Evolutionary conservation across 2,113 vertebrate genomes (phyloP).

Genomic region (Gavialis gangeticus): DNA sequence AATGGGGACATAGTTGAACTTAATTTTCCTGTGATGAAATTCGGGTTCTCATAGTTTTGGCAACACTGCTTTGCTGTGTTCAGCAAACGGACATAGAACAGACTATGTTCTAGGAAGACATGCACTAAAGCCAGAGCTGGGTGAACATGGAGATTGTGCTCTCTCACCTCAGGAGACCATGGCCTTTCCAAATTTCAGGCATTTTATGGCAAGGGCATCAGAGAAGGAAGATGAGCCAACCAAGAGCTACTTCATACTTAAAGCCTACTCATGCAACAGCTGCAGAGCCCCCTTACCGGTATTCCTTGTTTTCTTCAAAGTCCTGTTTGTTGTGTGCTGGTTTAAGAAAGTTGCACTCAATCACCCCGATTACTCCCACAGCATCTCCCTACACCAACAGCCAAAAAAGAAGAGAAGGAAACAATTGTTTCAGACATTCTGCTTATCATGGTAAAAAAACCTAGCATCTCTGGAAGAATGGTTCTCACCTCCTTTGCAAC

Average conservation of each 20-base stretch:
- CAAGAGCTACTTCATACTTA: neutral
- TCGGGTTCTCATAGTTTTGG: neutral
- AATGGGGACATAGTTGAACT: fast-evolving
- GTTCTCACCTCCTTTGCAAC: neutral
- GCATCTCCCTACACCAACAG: conserved; percentile 77
- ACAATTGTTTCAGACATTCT: neutral
- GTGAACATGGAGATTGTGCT: neutral
- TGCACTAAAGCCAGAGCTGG: neutral
- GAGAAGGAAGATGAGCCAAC: neutral
- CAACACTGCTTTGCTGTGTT: neutral
- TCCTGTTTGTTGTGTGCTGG: conserved; percentile 88
- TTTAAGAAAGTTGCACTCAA: conserved; percentile 88
- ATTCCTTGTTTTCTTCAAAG: conserved; percentile 89
- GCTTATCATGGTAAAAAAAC: neutral
- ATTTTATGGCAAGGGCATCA: neutral
- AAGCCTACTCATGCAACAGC: neutral
- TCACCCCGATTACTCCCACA: conserved; percentile 84
- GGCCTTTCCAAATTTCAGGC: neutral
- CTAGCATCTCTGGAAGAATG: neutral
- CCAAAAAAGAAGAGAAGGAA: conserved; percentile 69
- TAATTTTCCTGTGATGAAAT: neutral
- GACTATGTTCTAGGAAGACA: neutral
- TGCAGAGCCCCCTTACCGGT: conserved; percentile 73
- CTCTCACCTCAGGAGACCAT: neutral
- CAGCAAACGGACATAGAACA: neutral